Conservation (phyloP, 2,113 vertebrate genomes). For the Anoplopoma fimbria region DNA sequence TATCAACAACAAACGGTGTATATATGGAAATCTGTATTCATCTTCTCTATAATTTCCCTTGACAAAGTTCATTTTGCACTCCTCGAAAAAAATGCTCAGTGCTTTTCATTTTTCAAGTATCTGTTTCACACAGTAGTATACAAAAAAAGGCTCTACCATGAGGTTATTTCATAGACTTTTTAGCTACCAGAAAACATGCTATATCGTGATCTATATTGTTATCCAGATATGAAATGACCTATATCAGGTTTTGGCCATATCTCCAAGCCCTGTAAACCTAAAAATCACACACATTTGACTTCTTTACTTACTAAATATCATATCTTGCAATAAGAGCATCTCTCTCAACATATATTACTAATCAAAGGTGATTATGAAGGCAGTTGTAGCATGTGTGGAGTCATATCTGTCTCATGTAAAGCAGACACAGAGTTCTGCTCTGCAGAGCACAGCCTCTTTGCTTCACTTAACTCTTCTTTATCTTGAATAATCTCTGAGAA, state of each 20-base stretch:
- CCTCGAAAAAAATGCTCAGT: not conserved
- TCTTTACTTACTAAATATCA: not conserved
- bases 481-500: constrained; percentile 10
- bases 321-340: not conserved
- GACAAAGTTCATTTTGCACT: not conserved
- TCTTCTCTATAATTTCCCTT: too few species aligned
- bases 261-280: not conserved
- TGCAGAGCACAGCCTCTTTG: constrained; percentile 3
- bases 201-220: too few species aligned
- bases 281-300: not conserved
- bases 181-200: too few species aligned
- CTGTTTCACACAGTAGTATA: too few species aligned
- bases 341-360: not conserved
- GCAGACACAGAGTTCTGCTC: constrained; percentile 2
- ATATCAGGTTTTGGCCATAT: not conserved
- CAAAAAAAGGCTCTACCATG: too few species aligned
- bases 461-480: not conserved
- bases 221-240: too few species aligned
- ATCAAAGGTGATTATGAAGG: constrained; percentile 17
- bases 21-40: not conserved
- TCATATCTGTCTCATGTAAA: constrained; percentile 26
- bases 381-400: not conserved
- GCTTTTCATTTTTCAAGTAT: too few species aligned
- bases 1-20: not conserved
- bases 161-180: too few species aligned